phyloP scores from a whole-genome alignment of 2,888 invertebrate genomes.

The Drosophila aldrichi region DNA sequence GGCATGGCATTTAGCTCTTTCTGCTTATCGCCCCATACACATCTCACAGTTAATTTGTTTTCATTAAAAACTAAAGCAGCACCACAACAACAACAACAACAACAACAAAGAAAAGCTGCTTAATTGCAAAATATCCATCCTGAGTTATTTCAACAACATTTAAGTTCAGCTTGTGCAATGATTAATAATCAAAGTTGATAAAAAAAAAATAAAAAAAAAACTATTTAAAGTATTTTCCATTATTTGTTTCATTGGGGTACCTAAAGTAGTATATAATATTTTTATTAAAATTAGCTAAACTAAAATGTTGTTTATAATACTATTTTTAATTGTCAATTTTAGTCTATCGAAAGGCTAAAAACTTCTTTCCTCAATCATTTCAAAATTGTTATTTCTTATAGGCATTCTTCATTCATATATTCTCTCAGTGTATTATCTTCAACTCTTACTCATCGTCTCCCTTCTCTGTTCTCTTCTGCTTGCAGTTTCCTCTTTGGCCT shows the following conservation, averaged over 20 bases:
- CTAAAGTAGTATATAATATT: neutral
- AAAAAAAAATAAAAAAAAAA: neutral
- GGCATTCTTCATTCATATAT: neutral
- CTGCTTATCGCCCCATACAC: constrained; percentile 64
- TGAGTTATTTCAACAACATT: constrained; percentile 6
- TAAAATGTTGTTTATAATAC: too few species aligned
- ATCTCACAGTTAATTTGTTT: constrained; percentile 81
- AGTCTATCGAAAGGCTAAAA: too few species aligned
- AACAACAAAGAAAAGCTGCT: constrained; percentile 5
- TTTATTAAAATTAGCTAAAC: too few species aligned
- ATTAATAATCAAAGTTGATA: neutral
- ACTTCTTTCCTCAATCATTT: too few species aligned
- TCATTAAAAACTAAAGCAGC: constrained; percentile 56
- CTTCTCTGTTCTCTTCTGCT: constrained; percentile 9
- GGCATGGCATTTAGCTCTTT: constrained; percentile 39
- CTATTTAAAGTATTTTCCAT: neutral
- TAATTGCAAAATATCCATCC: constrained; percentile 29
- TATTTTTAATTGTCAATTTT: too few species aligned
- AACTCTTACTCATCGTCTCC: neutral
- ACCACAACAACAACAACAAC: neutral
- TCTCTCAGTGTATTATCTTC: neutral
- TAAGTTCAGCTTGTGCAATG: neutral
- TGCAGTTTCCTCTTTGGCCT: constrained; percentile 85
- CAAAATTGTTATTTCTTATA: neutral
- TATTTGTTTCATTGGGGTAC: neutral